Conservation (phyloP, 2,113 vertebrate genomes). For the Leucosticte australis region DNA sequence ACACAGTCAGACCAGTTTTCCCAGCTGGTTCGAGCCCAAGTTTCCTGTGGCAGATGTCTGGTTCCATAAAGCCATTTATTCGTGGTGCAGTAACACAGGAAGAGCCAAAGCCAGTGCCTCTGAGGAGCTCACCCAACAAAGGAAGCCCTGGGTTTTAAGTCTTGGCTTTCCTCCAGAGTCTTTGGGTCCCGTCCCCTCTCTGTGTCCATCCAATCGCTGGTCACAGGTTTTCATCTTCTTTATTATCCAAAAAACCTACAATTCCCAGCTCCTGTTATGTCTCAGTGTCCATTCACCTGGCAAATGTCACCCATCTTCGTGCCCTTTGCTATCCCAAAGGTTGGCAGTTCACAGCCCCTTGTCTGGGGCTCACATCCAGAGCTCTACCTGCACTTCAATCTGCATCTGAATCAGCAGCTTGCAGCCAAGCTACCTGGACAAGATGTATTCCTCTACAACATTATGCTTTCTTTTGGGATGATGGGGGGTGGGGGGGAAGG, state of each 20-base stretch:
- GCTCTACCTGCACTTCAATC: background rate
- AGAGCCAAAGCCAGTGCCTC: background rate
- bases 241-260: background rate
- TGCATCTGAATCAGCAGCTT: background rate
- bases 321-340: background rate
- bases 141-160: background rate
- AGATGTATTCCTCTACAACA: background rate
- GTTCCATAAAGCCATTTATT: background rate
- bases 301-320: background rate
- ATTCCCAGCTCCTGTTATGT: background rate
- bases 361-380: background rate
- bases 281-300: background rate
- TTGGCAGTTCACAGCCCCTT: background rate
- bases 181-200: background rate
- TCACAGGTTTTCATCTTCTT: background rate
- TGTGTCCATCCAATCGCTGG: rapidly evolving
- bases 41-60: background rate
- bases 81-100: background rate
- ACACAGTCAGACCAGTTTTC: background rate
- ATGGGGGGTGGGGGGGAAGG: rapidly evolving
- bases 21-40: rapidly evolving
- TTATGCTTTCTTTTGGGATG: background rate
- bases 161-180: background rate
- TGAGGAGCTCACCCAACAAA: background rate
- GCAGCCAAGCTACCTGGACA: background rate